Evolutionary conservation across 2,888 invertebrate species (phyloP), one percentile per base, ranked within the genome.

Genomic region (Lutraria lutraria): DNA sequence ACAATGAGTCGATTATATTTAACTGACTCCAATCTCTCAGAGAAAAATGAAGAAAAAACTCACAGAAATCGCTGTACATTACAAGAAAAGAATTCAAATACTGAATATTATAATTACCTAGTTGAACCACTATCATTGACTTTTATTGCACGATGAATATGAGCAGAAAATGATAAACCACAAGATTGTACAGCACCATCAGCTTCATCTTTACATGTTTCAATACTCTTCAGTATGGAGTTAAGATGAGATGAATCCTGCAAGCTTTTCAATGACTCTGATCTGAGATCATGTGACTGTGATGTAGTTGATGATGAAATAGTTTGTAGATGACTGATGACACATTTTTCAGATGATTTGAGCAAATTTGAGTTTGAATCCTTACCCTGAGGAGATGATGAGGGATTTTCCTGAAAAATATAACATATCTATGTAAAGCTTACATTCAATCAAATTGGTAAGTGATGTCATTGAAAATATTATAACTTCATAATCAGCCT

Each of bases 161-260:
- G 85, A 21, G 89, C 92, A 79, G 34, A 88, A 82, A 92, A 92
- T 43, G 68, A 80, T 8, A 87, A 56, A n/a, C 63, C 81, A 16
- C 86, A 63, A 34, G 68, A 68, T 16, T 56, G 54, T 13, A 56
- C 85, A 80, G 56, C 60, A 25, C 85, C 60, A 86, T 83, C 76
- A 6, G 54, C 52, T 25, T 86, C 86, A 63, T 81, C 63, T 19
- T 86, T 89, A 10, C 89, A 83, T 52, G 63, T 88, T 83, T 94
- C 92, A 53, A 94, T 93, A 88, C 93, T 93, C 88, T 94, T 92
- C 86, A 94, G 85, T 63, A 94, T 85, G 29, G 93, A 93, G 89
- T 92, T 88, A 81, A 87, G 92, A 72, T 87, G 86, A n/a, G n/a
- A n/a, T 19, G 68, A 16, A 56, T 83, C 52, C n/a, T 68, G 43